Base-by-base conservation (phyloP, 1,140 invertebrate species). In the Yoshiicerus persimilis region DNA sequence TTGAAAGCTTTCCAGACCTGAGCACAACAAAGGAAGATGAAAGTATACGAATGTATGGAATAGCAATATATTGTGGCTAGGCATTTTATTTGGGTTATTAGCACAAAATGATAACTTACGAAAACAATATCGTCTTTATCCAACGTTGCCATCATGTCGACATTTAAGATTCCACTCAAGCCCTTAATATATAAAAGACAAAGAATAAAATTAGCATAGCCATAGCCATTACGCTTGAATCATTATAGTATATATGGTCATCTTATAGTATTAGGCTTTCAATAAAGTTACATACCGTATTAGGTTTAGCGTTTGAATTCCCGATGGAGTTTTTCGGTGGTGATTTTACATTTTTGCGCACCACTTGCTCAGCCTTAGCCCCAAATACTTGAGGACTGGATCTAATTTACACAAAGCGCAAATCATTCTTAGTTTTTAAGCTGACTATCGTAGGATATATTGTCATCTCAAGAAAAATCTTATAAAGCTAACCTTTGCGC, bases 1-100 rank as follows among this genome's bases (percentile, higher is more conserved):
- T 97, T 96, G 92, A 97, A 97, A 90, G 96, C 94, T 64, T 95
- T 92, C 96, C 96, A 97, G 90, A 97, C 96, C 66, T 93, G 90
- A 56, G 80, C 34, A 75, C 86, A 88, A 39, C 30, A 27, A 32
- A 1, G 64, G 77, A 70, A 36, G 38, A 62, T 16, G 20, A 89
- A 84, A 89, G 86, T 30, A 70, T 11, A 6, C 38, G 13, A 39
- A 39, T 1, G 13, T 39, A 11, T 8, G 9, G 13, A 39, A 39
- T 39, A 13, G 9, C 9, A 39, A 11, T 8, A 39, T 11, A 39
- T n/a, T n/a, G n/a, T n/a, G n/a, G n/a, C n/a, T n/a, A n/a, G n/a
- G n/a, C n/a, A n/a, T n/a, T n/a, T n/a, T n/a, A 64, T 16, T 41
- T 41, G 8, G 85, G 20, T 77, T 36, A 9, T 23, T 70, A 75